phyloP scores from a whole-genome alignment of 1,140 invertebrate species.

The Ostrea denselamellosa region DNA sequence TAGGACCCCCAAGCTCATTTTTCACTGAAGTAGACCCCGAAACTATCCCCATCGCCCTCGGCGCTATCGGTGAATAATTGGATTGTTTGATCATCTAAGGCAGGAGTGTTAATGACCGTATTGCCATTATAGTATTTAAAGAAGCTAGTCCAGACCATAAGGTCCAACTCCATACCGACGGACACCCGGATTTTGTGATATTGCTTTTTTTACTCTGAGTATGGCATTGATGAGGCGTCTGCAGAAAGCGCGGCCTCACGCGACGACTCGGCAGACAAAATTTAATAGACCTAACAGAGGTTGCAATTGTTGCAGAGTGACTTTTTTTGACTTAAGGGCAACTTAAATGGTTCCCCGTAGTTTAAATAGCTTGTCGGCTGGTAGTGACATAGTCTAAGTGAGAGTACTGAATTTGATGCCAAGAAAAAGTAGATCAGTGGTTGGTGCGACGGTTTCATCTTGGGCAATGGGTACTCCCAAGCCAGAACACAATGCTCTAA shows the following conservation, averaged over 20 bases:
- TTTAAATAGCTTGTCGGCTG: neutral
- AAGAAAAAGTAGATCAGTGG: neutral
- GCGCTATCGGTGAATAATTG: too few relatives aligned
- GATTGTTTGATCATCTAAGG: too few relatives aligned
- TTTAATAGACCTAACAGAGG: neutral
- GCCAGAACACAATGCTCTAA: neutral
- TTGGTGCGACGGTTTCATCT: constrained; percentile 10
- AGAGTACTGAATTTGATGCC: neutral
- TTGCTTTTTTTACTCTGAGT: neutral
- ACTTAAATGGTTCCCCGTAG: neutral
- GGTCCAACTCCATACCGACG: too few relatives aligned
- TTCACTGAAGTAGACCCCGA: too few relatives aligned
- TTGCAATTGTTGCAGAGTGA: neutral
- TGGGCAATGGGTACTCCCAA: neutral
- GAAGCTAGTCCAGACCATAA: too few relatives aligned
- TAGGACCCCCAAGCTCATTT: too few relatives aligned
- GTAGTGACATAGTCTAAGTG: neutral
- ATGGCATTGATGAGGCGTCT: constrained; percentile 45
- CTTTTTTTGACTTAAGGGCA: neutral
- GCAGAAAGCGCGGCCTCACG: constrained; percentile 45
- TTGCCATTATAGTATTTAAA: too few relatives aligned
- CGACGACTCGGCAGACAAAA: constrained; percentile 48
- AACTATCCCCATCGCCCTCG: too few relatives aligned
- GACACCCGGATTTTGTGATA: neutral
- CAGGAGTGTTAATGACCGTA: too few relatives aligned